A percentile compares a stretch with the other conserved stretches of the same genome.
Evolutionary conservation across 2,797 vertebrate genomes (phyloP).

Genomic region (Bucorvus abyssinicus): DNA sequence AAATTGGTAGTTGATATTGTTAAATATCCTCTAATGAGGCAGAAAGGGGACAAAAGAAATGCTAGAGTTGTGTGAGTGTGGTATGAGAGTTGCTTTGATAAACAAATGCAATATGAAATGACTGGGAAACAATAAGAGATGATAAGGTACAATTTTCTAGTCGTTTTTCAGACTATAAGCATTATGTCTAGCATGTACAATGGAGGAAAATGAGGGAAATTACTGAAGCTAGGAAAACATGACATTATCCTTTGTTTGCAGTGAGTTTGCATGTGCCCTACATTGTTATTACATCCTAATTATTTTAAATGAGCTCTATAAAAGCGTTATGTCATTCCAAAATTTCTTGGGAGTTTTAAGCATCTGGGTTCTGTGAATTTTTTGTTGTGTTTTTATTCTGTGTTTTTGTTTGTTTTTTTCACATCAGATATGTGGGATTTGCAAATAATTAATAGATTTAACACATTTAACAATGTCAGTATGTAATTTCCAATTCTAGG

Average conservation of each 20-base stretch:
- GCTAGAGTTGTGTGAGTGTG: neutral
- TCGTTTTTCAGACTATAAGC: slow-evolving; percentile 13
- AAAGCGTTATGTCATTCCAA: slow-evolving; percentile 8
- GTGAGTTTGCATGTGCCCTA: slow-evolving; percentile 41
- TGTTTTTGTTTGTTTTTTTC: neutral
- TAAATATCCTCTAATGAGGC: slow-evolving; percentile 57
- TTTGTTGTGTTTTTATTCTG: neutral
- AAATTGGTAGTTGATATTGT: slow-evolving; percentile 48
- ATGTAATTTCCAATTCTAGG: neutral
- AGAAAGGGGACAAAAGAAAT: slow-evolving; percentile 1
- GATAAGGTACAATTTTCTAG: slow-evolving; percentile 54
- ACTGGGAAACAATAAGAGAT: slow-evolving; percentile 36
- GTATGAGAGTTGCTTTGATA: slow-evolving; percentile 13
- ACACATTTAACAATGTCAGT: neutral
- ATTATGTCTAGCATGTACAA: slow-evolving; percentile 24
- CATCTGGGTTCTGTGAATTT: neutral
- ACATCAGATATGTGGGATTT: neutral
- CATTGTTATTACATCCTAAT: slow-evolving; percentile 55
- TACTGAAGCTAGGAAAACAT: slow-evolving; percentile 52
- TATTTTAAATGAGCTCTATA: slow-evolving; percentile 45
- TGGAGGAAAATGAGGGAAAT: slow-evolving; percentile 60
- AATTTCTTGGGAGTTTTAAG: slow-evolving; percentile 1
- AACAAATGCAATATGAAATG: slow-evolving; percentile 37
- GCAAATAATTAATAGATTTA: neutral
- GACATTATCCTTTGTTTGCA: slow-evolving; percentile 63